A percentile compares a stretch with the other conserved stretches of the same genome.
These are phyloP conservation scores for Mastomys natalensis DNA, from an alignment of 2,113 vertebrate species.

Conservation along the genomic window DNA sequence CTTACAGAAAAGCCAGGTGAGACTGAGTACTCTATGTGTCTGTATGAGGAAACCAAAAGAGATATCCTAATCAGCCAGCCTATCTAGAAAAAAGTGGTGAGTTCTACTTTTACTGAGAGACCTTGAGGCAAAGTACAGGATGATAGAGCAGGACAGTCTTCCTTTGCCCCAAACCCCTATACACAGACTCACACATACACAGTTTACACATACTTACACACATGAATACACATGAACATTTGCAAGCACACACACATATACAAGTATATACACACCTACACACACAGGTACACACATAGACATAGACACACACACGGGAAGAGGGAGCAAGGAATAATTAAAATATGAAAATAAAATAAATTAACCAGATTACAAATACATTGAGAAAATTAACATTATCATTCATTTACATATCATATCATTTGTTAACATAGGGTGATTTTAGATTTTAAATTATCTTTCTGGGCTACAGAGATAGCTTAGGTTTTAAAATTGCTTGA, in stretches of 20 bases:
- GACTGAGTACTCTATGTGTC: neutral
- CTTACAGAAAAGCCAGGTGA: neutral
- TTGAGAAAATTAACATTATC: neutral
- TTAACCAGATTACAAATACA: neutral
- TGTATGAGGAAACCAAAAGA: neutral
- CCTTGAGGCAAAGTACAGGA: neutral
- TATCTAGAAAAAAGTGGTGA: neutral
- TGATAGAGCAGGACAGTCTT: neutral
- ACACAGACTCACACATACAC: neutral
- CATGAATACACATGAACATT: too few species aligned
- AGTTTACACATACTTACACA: too few species aligned
- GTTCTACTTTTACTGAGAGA: neutral
- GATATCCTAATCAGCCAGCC: neutral
- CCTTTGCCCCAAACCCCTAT: neutral
- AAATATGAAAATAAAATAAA: neutral
- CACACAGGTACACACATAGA: neutral
- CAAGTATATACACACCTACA: neutral
- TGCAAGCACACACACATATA: neutral
- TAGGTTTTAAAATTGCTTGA: neutral
- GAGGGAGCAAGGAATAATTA: neutral
- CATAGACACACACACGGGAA: neutral
- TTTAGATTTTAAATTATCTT: neutral
- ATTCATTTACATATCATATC: slow-evolving; percentile 56
- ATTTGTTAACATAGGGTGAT: slow-evolving; percentile 40
- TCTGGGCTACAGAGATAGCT: neutral